Conservation (phyloP, 2,797 vertebrate species). For the Esox masquinongy region DNA sequence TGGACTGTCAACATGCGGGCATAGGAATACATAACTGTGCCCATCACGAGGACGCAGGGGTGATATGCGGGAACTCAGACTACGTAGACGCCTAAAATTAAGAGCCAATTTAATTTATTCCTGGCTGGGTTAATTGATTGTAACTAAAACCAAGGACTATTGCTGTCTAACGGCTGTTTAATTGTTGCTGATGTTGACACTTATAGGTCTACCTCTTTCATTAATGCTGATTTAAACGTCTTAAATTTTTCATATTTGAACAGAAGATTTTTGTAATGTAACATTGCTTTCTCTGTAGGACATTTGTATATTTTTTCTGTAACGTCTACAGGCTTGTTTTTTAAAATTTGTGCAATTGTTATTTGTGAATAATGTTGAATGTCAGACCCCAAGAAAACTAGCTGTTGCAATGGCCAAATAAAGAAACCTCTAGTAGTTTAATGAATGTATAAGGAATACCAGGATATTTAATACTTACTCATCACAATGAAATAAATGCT, state of each 20-base stretch:
- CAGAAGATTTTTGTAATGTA: not conserved
- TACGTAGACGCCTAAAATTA: slow-evolving; percentile 34
- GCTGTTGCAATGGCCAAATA: not conserved
- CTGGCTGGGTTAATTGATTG: not conserved
- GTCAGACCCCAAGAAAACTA: not conserved
- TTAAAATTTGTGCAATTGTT: too few species aligned
- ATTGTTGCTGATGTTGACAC: slow-evolving; percentile 20
- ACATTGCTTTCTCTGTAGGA: not conserved
- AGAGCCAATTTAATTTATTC: slow-evolving; percentile 1
- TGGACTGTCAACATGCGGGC: slow-evolving; percentile 81
- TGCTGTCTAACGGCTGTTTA: slow-evolving; percentile 12
- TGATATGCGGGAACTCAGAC: slow-evolving; percentile 77
- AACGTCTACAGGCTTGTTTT: too few species aligned
- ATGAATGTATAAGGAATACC: slow-evolving; percentile 33
- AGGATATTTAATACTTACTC: not conserved
- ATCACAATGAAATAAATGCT: slow-evolving; percentile 2
- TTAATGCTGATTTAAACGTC: slow-evolving; percentile 10
- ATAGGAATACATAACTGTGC: slow-evolving; percentile 84
- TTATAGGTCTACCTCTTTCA: slow-evolving; percentile 47
- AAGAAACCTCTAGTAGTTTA: not conserved
- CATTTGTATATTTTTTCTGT: not conserved
- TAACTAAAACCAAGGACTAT: slow-evolving; percentile 17
- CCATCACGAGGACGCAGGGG: slow-evolving; percentile 89
- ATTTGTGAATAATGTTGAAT: not conserved
- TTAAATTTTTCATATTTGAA: not conserved